These are phyloP conservation scores for Patagioenas fasciata DNA, from an alignment of 2,113 vertebrate genomes.

Conservation along the genomic window DNA sequence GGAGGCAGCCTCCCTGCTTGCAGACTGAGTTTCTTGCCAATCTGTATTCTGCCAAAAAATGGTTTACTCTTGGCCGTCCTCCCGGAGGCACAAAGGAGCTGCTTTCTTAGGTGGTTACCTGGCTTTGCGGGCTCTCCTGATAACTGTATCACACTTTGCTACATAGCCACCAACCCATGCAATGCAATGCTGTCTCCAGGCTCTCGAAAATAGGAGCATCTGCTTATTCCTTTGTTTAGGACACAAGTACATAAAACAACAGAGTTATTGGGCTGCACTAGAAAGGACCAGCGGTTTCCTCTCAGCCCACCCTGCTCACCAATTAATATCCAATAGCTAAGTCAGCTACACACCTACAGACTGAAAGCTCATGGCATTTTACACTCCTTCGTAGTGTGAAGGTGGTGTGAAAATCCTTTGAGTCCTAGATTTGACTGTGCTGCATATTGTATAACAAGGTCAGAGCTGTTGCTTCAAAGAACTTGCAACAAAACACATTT, in stretches of 20 bases:
- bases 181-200: background rate
- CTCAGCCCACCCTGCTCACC: background rate
- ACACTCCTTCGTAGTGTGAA: background rate
- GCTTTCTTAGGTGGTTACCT: background rate
- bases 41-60: background rate
- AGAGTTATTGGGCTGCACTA: no score
- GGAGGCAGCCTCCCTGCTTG: background rate
- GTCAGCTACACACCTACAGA: background rate
- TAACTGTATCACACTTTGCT: background rate
- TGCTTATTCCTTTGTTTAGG: background rate
- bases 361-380: background rate
- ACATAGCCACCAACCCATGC: background rate
- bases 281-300: background rate
- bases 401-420: background rate
- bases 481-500: background rate
- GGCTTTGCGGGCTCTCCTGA: background rate
- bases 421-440: background rate
- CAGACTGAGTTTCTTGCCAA: background rate
- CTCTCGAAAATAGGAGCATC: background rate
- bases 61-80: background rate
- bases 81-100: background rate
- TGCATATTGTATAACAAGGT: background rate
- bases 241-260: background rate
- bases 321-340: background rate
- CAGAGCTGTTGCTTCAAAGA: background rate